A percentile compares a stretch with the other conserved stretches of the same genome.
Conservation (phyloP, 2,888 invertebrate genomes). For the Crematogaster levior region DNA sequence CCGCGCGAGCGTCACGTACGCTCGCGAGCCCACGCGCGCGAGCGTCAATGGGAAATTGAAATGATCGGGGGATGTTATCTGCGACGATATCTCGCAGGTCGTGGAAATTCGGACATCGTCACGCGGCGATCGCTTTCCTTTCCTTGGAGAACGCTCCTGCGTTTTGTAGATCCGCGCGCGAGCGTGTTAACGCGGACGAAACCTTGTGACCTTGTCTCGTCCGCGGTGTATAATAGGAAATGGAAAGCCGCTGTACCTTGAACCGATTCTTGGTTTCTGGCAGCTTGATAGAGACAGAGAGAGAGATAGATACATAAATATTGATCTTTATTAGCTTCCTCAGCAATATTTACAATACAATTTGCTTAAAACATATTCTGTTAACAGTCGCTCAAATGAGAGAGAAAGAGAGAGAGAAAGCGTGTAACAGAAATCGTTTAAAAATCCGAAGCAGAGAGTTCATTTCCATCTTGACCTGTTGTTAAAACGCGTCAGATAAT, state of each 20-base stretch:
- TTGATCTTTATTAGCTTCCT: too few species aligned
- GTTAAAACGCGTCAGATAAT: constrained; percentile 25
- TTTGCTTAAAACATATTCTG: too few species aligned
- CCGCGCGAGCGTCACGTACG: too few species aligned
- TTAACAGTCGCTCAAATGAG: too few species aligned
- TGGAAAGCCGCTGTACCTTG: background rate
- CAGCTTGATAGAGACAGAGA: background rate
- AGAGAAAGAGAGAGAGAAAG: background rate
- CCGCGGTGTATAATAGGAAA: background rate
- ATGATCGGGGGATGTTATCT: too few species aligned
- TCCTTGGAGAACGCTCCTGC: background rate
- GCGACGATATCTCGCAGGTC: background rate
- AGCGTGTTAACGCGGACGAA: background rate
- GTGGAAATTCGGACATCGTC: background rate
- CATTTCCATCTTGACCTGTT: background rate
- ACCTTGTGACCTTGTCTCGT: constrained; percentile 41
- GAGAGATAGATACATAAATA: too few species aligned
- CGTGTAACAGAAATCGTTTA: constrained; percentile 1
- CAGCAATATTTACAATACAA: too few species aligned
- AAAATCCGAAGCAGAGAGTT: background rate
- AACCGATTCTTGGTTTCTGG: background rate
- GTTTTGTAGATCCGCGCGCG: background rate
- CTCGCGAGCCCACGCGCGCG: background rate
- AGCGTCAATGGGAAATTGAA: constrained; percentile 30
- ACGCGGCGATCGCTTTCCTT: background rate